Percentiles rank a stretch among this genome's conserved stretches.
Evolutionary conservation across 2,888 invertebrate species (phyloP).

Genomic region (Cistogaster globosa): DNA sequence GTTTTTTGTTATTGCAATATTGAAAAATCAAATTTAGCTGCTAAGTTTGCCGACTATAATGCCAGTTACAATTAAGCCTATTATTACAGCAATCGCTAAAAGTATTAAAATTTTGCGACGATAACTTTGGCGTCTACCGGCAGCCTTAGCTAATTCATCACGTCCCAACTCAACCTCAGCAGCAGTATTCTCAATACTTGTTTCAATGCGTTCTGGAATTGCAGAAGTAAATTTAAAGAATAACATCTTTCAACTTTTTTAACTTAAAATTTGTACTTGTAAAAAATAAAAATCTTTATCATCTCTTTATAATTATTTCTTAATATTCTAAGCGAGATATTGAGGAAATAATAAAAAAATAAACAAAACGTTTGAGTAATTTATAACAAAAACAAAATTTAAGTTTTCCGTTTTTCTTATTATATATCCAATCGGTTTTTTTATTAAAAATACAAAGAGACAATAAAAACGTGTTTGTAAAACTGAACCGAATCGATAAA

Average conservation of each 20-base stretch:
- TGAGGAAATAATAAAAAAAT: too few species aligned
- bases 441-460: too few species aligned
- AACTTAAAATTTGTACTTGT: too few species aligned
- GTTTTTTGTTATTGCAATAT: slow-evolving; percentile 15
- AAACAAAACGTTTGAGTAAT: too few species aligned
- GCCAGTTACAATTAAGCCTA: slow-evolving; percentile 87
- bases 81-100: slow-evolving; percentile 86
- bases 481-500: too few species aligned
- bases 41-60: slow-evolving; percentile 86
- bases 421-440: too few species aligned
- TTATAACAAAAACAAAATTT: too few species aligned
- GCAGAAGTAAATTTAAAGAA: slow-evolving; percentile 5
- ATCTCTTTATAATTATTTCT: too few species aligned
- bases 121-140: slow-evolving; percentile 90
- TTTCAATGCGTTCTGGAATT: slow-evolving; percentile 90
- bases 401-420: too few species aligned
- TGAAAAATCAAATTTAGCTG: slow-evolving; percentile 82
- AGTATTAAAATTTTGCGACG: slow-evolving; percentile 90
- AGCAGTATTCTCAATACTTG: slow-evolving; percentile 89
- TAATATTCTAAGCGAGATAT: too few species aligned
- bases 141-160: slow-evolving; percentile 91
- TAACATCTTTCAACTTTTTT: background rate
- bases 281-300: too few species aligned
- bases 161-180: slow-evolving; percentile 91
- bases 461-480: too few species aligned